Conservation (phyloP, 2,888 invertebrate genomes). For the Galeruca laticollis region DNA sequence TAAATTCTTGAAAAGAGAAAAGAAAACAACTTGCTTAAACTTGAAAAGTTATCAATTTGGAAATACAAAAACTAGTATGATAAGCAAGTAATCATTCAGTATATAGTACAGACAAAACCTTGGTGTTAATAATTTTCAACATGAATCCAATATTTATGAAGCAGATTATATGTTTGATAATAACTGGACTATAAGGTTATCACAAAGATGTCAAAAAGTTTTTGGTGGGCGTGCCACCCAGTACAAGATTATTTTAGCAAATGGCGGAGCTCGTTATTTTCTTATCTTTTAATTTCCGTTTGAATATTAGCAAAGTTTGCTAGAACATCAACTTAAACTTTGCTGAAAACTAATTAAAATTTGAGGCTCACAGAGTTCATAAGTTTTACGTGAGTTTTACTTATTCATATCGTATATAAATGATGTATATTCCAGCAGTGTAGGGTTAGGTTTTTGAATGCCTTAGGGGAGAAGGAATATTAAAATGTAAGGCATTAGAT, state of each 20-base stretch:
- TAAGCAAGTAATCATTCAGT: too few relatives aligned
- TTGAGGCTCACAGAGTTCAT: conserved; percentile 62
- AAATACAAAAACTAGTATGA: too few relatives aligned
- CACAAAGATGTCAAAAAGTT: conserved; percentile 43
- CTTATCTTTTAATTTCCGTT: conserved; percentile 68
- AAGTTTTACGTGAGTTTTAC: conserved; percentile 66
- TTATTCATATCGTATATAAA: conserved; percentile 65
- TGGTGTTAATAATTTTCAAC: too few relatives aligned
- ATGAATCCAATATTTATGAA: too few relatives aligned
- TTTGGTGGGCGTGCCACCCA: conserved; percentile 24
- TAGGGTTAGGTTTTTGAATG: conserved; percentile 43
- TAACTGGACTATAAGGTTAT: conserved; percentile 15
- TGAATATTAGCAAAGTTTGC: conserved; percentile 60
- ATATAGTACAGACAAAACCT: too few relatives aligned
- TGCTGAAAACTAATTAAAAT: conserved; percentile 67
- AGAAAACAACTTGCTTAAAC: too few relatives aligned
- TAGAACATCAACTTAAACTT: conserved; percentile 50
- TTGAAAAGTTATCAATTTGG: too few relatives aligned
- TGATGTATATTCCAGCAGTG: conserved; percentile 54
- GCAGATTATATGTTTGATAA: too few relatives aligned
- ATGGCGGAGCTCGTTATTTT: conserved; percentile 56
- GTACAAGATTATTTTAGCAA: conserved; percentile 45
- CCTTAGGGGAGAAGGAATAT: conserved; percentile 22
- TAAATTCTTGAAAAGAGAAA: too few relatives aligned
- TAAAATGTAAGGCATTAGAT: conserved; percentile 15